Evolutionary conservation across 37 sponge, comb jelly and placozoan genomes (phyloP).

Genomic region (Petrosia ficiformis): DNA sequence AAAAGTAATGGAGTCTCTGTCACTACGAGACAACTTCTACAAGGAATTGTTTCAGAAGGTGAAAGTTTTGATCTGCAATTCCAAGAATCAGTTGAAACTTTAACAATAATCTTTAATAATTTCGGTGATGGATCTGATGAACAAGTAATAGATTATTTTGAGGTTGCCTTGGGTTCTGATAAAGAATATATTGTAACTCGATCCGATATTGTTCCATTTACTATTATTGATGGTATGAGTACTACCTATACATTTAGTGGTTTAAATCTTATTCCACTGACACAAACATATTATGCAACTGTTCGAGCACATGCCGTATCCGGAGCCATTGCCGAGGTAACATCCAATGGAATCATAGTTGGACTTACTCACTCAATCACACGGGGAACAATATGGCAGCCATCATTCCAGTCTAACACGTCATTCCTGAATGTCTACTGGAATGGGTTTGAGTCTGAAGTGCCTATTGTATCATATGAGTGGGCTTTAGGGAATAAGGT

Average conservation of each 20-base stretch:
- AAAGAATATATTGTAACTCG: slow-evolving; percentile 59
- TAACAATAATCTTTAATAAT: slow-evolving; percentile 55
- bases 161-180: slow-evolving; percentile 71
- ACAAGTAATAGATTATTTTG: slow-evolving; percentile 66
- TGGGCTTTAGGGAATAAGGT: slow-evolving; percentile 52
- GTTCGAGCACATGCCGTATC: slow-evolving; percentile 76
- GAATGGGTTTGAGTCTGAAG: slow-evolving; percentile 66
- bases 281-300: slow-evolving; percentile 67
- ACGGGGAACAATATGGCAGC: slow-evolving; percentile 46
- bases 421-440: slow-evolving; percentile 49
- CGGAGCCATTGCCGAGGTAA: slow-evolving; percentile 53
- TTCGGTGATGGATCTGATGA: slow-evolving; percentile 70
- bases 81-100: slow-evolving; percentile 48
- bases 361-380: slow-evolving; percentile 35
- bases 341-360: slow-evolving; percentile 74
- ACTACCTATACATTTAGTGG: slow-evolving; percentile 36
- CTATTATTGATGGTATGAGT: slow-evolving; percentile 45
- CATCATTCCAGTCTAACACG: slow-evolving; percentile 44
- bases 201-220: slow-evolving; percentile 68
- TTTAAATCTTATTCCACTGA: slow-evolving; percentile 54
- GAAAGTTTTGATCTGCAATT: slow-evolving; percentile 64
- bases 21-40: slow-evolving; percentile 41
- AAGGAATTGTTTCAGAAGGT: slow-evolving; percentile 59
- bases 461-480: slow-evolving; percentile 71
- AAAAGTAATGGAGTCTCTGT: slow-evolving; percentile 56